A percentile compares a stretch with the other conserved stretches of the same genome.
These are phyloP conservation scores for Diglossa brunneiventris DNA, from an alignment of 2,113 vertebrate species.

Conservation along the genomic window DNA sequence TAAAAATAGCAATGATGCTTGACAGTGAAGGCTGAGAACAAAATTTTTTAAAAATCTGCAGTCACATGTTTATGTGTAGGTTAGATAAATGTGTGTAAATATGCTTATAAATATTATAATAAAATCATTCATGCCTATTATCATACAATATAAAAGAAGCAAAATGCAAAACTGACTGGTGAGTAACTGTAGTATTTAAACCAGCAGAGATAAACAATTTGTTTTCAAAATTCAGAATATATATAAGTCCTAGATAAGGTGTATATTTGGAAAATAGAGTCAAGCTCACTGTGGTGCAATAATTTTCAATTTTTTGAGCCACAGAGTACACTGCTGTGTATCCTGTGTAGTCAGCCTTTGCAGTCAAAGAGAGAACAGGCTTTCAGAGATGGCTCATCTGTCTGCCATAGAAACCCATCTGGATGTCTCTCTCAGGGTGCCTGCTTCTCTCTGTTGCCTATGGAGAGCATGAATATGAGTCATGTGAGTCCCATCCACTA, in stretches of 20 bases:
- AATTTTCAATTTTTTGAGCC: neutral
- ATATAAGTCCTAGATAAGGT: neutral
- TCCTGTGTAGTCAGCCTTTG: neutral
- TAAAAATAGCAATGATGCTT: neutral
- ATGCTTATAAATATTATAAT: neutral
- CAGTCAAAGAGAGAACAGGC: conserved; percentile 8
- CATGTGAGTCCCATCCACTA: neutral
- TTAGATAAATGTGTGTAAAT: conserved; percentile 12
- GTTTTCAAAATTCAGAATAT: neutral
- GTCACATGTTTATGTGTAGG: neutral
- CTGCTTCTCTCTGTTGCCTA: conserved; percentile 33
- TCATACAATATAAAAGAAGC: neutral
- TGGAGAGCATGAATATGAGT: neutral
- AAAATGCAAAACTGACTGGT: neutral
- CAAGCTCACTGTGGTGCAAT: neutral
- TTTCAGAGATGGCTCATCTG: conserved; percentile 31
- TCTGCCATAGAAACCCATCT: conserved; percentile 57
- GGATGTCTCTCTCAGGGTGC: neutral
- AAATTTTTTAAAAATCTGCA: neutral
- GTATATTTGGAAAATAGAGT: neutral
- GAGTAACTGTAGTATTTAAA: neutral
- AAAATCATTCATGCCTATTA: neutral
- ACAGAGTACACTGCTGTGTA: neutral
- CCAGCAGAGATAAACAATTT: neutral
- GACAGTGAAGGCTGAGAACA: neutral